Evolutionary conservation across 2,888 invertebrate species (phyloP).

Genomic region (Syritta pipiens): DNA sequence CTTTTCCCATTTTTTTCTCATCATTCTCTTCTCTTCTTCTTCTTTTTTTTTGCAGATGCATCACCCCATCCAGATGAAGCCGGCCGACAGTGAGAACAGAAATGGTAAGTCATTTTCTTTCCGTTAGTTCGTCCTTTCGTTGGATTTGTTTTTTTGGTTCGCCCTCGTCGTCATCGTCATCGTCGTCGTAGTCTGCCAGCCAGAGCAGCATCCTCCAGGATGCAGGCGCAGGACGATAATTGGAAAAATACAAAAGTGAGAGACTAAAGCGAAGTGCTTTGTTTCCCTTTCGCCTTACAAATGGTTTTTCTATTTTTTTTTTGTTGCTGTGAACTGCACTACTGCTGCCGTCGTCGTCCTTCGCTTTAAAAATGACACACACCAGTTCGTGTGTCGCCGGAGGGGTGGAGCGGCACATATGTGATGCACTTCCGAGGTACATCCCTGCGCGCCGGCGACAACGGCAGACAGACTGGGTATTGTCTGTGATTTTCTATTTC

Average conservation of each 20-base stretch:
- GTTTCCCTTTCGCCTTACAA: conserved; percentile 61
- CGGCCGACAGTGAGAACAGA: conserved; percentile 99
- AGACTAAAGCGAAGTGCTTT: conserved; percentile 63
- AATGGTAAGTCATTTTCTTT: conserved; percentile 88
- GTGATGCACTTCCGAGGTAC: conserved; percentile 59
- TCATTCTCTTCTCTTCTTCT: conserved; percentile 17
- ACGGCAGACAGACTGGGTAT: conserved; percentile 46
- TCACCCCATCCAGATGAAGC: conserved; percentile 99
- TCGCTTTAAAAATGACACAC: background rate
- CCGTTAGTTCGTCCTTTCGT: conserved; percentile 26
- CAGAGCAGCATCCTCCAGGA: conserved; percentile 40
- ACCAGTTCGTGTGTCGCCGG: background rate
- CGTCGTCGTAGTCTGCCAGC: conserved; percentile 10
- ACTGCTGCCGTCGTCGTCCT: conserved; percentile 1
- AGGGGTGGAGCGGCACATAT: conserved; percentile 28
- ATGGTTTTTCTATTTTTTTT: conserved; percentile 30
- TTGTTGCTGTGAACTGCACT: conserved; percentile 3
- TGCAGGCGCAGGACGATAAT: conserved; percentile 62
- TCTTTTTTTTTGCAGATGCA: conserved; percentile 92
- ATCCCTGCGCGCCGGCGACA: conserved; percentile 34
- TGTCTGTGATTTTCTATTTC: conserved; percentile 67
- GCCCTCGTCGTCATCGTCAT: no score
- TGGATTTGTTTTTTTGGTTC: conserved; percentile 57
- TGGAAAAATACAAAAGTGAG: conserved; percentile 69
- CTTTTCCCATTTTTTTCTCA: conserved; percentile 15